phyloP scores from a whole-genome alignment of 1,140 invertebrate genomes.

The Drosophila albomicans region DNA sequence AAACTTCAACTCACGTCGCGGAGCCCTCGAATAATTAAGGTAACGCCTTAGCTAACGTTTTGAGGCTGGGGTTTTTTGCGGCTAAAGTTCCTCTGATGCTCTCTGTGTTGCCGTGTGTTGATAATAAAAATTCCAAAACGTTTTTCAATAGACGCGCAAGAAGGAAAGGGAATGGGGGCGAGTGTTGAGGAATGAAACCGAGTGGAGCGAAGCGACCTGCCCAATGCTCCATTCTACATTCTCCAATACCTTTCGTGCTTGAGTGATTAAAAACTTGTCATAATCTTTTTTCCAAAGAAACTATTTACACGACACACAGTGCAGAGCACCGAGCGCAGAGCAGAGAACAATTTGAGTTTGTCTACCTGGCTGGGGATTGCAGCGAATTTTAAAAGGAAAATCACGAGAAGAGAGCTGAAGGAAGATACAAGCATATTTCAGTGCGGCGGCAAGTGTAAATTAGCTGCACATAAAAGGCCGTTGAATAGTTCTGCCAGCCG shows the following conservation, averaged over 20 bases:
- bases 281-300: conserved; percentile 80
- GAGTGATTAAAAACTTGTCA: conserved; percentile 79
- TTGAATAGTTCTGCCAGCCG: conserved; percentile 18
- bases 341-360: conserved; percentile 46
- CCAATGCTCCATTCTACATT: neutral
- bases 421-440: conserved; percentile 35
- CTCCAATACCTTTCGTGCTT: conserved; percentile 25
- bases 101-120: conserved; percentile 28
- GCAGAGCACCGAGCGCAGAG: neutral
- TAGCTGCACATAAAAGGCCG: conserved; percentile 59
- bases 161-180: neutral
- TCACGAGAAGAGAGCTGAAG: conserved; percentile 59
- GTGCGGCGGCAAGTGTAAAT: conserved; percentile 68
- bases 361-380: conserved; percentile 10
- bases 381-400: conserved; percentile 67
- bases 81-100: conserved; percentile 21
- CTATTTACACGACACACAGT: conserved; percentile 64
- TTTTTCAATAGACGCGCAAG: conserved; percentile 69
- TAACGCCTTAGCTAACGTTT: conserved; percentile 43
- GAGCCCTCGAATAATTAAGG: conserved; percentile 64
- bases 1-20: conserved; percentile 70
- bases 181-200: neutral
- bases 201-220: conserved; percentile 7
- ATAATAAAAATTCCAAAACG: conserved; percentile 82
- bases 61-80: neutral